A percentile compares a stretch with the other conserved stretches of the same genome.
Conservation (phyloP, 2,888 invertebrate genomes). For the Coremacera marginata region DNA sequence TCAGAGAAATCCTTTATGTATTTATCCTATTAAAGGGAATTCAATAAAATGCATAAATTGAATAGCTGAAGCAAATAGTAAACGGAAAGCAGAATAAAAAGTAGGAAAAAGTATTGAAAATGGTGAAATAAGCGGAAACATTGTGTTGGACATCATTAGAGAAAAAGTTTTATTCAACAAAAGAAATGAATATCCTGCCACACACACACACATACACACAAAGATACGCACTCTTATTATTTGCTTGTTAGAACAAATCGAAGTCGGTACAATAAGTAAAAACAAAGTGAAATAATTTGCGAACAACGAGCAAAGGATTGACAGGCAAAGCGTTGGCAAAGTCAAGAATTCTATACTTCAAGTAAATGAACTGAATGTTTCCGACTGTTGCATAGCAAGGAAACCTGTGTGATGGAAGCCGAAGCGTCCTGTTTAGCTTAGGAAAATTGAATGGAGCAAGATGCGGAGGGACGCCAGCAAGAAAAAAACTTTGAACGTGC, state of each 20-base stretch:
- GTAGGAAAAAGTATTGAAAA: background rate
- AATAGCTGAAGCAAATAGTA: background rate
- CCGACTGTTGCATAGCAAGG: conserved; percentile 5
- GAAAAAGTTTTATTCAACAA: conserved; percentile 11
- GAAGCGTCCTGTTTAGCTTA: background rate
- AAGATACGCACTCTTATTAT: background rate
- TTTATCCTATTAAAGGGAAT: background rate
- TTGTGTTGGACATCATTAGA: conserved; percentile 3
- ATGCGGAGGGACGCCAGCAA: background rate
- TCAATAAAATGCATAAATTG: background rate
- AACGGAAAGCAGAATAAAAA: background rate
- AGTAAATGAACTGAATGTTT: background rate
- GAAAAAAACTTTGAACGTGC: background rate
- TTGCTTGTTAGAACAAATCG: background rate
- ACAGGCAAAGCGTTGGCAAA: no score
- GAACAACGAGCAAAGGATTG: background rate
- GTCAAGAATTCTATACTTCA: background rate
- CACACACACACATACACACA: background rate
- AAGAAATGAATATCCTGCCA: conserved; percentile 8
- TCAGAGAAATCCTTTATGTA: background rate
- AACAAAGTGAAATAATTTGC: conserved; percentile 1
- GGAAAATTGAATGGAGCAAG: background rate
- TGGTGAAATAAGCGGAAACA: background rate
- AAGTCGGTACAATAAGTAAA: background rate
- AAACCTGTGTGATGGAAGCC: background rate